These are phyloP conservation scores for Periophthalmodon schlosseri DNA, from an alignment of 2,113 vertebrate genomes.

Conservation along the genomic window DNA sequence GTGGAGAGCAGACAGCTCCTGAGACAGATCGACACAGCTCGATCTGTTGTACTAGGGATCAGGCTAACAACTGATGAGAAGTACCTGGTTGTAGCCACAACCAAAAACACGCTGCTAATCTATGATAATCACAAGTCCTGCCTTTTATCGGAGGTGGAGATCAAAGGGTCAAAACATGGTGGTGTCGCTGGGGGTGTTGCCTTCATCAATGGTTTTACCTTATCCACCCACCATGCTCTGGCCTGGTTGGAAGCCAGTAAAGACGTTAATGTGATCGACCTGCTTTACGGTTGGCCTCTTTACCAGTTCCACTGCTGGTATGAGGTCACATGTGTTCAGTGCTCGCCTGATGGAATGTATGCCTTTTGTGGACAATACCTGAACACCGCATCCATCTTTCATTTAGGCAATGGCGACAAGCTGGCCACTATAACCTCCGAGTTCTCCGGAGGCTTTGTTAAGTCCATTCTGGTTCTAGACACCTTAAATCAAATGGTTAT, in stretches of 20 bases:
- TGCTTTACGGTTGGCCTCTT: slow-evolving; percentile 95
- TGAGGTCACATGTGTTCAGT: slow-evolving; percentile 96
- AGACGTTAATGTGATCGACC: slow-evolving; percentile 94
- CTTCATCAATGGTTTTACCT: slow-evolving; percentile 95
- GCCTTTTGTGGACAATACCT: slow-evolving; percentile 98
- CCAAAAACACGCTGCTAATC: slow-evolving; percentile 94
- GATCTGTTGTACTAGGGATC: slow-evolving; percentile 93
- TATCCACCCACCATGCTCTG: slow-evolving; percentile 92
- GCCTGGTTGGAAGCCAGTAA: slow-evolving; percentile 98
- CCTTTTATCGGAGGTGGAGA: slow-evolving; percentile 94
- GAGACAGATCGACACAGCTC: slow-evolving; percentile 92
- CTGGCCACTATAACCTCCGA: slow-evolving; percentile 93
- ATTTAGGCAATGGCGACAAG: slow-evolving; percentile 94
- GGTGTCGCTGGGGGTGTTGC: slow-evolving; percentile 82
- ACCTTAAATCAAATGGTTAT: slow-evolving; percentile 95
- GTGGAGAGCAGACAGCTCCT: slow-evolving; percentile 90
- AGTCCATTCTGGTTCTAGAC: slow-evolving; percentile 94
- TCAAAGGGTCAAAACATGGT: slow-evolving; percentile 93
- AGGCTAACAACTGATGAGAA: slow-evolving; percentile 91
- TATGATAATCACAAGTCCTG: slow-evolving; percentile 98
- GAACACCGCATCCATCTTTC: slow-evolving; percentile 93
- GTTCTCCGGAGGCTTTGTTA: slow-evolving; percentile 96
- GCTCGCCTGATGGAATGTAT: slow-evolving; percentile 92
- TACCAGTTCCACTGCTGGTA: slow-evolving; percentile 99
- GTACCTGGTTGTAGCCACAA: slow-evolving; percentile 95